Percentiles rank a stretch among this genome's conserved stretches.
phyloP scores from a whole-genome alignment of 1,140 invertebrate genomes.

The Lordiphosa stackelbergi region DNA sequence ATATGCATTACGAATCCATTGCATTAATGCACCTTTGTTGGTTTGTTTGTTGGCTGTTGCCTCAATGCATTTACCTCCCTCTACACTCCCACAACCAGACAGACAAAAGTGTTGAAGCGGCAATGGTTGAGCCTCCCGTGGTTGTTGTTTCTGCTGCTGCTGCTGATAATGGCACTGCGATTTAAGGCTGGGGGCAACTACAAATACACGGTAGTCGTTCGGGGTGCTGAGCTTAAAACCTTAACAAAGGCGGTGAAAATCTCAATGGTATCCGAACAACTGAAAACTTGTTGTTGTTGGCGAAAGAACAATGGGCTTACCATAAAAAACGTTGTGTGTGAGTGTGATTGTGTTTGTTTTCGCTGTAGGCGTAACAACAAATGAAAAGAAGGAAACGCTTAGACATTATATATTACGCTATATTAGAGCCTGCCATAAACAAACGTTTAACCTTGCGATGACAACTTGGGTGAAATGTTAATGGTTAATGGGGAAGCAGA shows the following conservation, averaged over 20 bases:
- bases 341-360: too few relatives aligned
- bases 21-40: conserved; percentile 13
- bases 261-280: conserved; percentile 10
- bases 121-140: conserved; percentile 18
- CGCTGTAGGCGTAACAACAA: conserved; percentile 13
- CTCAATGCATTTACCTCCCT: neutral
- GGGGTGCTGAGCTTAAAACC: conserved; percentile 18
- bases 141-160: conserved; percentile 21
- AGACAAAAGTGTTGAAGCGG: conserved; percentile 18
- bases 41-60: conserved; percentile 11
- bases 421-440: conserved; percentile 31
- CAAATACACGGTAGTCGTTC: too few relatives aligned
- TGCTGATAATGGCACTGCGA: conserved; percentile 50
- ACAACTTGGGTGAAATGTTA: conserved; percentile 1
- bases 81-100: neutral
- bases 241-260: conserved; percentile 30
- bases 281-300: conserved; percentile 19
- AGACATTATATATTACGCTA: conserved; percentile 19
- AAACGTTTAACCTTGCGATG: conserved; percentile 47
- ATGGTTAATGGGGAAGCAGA: neutral
- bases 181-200: conserved; percentile 17
- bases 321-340: conserved; percentile 29
- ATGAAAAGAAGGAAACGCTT: conserved; percentile 25
- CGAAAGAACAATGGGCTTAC: conserved; percentile 37
- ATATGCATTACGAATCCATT: conserved; percentile 14